A percentile compares a stretch with the other conserved stretches of the same genome.
phyloP scores from a whole-genome alignment of 2,797 vertebrate species.

The Anisognathus igniventris region DNA sequence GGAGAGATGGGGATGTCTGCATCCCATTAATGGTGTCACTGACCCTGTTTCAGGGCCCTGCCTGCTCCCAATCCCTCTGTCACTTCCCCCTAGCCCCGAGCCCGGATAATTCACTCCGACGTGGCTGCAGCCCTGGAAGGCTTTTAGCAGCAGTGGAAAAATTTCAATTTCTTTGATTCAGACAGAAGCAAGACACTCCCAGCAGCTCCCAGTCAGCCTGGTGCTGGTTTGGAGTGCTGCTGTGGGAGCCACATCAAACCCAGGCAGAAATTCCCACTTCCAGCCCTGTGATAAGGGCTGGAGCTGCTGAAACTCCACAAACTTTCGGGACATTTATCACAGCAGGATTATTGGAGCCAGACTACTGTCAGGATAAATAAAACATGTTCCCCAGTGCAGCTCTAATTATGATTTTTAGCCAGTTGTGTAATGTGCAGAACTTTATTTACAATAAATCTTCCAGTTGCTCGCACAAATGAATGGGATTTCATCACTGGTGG shows the following conservation, averaged over 20 bases:
- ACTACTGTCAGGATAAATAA: conserved; percentile 59
- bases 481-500: conserved; percentile 38
- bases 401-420: conserved; percentile 62
- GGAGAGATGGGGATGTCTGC: conserved; percentile 13
- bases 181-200: background rate
- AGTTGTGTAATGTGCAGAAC: conserved; percentile 58
- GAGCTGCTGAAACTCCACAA: conserved; percentile 33
- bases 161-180: background rate
- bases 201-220: background rate
- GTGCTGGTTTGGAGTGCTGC: background rate
- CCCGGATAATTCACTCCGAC: background rate
- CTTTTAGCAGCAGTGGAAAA: background rate
- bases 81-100: background rate
- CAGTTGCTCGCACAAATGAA: conserved; percentile 18
- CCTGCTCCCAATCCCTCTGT: background rate
- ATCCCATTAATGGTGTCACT: conserved; percentile 33
- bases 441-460: conserved; percentile 65
- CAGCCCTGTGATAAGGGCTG: background rate
- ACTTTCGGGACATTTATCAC: conserved; percentile 45
- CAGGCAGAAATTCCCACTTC: background rate
- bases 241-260: conserved; percentile 7
- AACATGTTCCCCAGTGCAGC: conserved; percentile 57
- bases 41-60: conserved; percentile 24
- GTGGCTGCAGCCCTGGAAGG: background rate
- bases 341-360: conserved; percentile 30